Evolutionary conservation across 2,888 invertebrate genomes (phyloP).

Genomic region (Augiades crinisus): DNA sequence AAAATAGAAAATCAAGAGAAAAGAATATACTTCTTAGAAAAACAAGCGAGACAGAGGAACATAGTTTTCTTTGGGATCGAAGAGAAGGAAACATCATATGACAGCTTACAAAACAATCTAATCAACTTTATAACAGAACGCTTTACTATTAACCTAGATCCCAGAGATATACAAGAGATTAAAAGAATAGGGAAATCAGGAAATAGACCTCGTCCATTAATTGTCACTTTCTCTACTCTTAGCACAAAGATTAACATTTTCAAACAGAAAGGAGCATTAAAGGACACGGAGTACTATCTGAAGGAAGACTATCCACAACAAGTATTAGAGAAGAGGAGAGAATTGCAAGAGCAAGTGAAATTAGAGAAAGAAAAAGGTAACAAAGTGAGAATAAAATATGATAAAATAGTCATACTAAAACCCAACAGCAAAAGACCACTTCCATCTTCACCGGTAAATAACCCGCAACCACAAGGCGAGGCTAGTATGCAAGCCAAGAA

Average conservation of each 20-base stretch:
- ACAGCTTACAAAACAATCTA: background rate
- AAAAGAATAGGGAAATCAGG: slow-evolving; percentile 27
- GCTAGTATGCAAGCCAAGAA: background rate
- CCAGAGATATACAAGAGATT: slow-evolving; percentile 26
- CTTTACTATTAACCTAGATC: slow-evolving; percentile 16
- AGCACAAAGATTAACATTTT: slow-evolving; percentile 26
- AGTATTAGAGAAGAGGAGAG: slow-evolving; percentile 33
- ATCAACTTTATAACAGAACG: slow-evolving; percentile 12
- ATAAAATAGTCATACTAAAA: slow-evolving; percentile 28
- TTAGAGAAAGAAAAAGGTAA: slow-evolving; percentile 32
- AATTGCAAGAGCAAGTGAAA: slow-evolving; percentile 30
- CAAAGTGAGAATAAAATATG: slow-evolving; percentile 32
- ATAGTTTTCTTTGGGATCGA: slow-evolving; percentile 23
- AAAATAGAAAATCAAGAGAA: slow-evolving; percentile 29
- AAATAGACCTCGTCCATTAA: slow-evolving; percentile 25
- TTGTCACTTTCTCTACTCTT: slow-evolving; percentile 22
- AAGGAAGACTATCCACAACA: slow-evolving; percentile 32
- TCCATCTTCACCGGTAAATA: slow-evolving; percentile 28
- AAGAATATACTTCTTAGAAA: slow-evolving; percentile 22
- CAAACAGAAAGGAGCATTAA: slow-evolving; percentile 24
- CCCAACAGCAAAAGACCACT: slow-evolving; percentile 27
- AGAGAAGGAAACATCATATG: slow-evolving; percentile 21
- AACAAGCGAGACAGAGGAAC: slow-evolving; percentile 18
- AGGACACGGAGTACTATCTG: slow-evolving; percentile 24
- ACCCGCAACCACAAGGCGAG: slow-evolving; percentile 26